These are phyloP conservation scores for Mactra quadrangularis DNA, from an alignment of 1,140 invertebrate species.

Conservation along the genomic window DNA sequence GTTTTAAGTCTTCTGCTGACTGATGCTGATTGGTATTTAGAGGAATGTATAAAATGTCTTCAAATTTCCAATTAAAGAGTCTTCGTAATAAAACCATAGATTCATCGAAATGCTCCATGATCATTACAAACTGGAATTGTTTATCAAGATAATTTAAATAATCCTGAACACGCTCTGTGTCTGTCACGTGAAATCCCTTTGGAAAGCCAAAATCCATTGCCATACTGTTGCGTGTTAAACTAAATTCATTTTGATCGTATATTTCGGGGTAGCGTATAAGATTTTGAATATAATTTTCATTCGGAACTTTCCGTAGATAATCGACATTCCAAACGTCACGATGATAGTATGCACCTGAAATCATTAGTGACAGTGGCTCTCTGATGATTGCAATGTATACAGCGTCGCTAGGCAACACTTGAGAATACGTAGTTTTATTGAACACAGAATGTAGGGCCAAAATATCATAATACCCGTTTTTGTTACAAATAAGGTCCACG, in stretches of 20 bases:
- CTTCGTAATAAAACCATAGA: constrained; percentile 84
- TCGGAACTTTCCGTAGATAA: constrained; percentile 12
- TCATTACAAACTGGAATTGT: constrained; percentile 84
- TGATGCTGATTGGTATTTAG: constrained; percentile 32
- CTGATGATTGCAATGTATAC: constrained; percentile 58
- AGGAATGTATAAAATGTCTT: constrained; percentile 79
- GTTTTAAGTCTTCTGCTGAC: not conserved
- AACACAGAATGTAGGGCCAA: constrained; percentile 53
- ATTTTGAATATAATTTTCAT: constrained; percentile 43
- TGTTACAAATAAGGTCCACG: constrained; percentile 18
- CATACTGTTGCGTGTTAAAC: constrained; percentile 64
- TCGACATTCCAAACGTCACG: constrained; percentile 46
- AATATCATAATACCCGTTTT: constrained; percentile 56
- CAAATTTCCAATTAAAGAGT: constrained; percentile 84
- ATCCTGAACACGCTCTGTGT: constrained; percentile 16
- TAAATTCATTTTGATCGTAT: constrained; percentile 41
- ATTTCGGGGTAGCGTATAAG: constrained; percentile 59
- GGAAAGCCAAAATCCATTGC: constrained; percentile 65
- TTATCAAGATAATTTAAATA: constrained; percentile 54
- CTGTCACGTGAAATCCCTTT: constrained; percentile 16
- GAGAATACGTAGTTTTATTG: constrained; percentile 23
- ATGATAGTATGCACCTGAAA: constrained; percentile 67
- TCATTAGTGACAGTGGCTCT: constrained; percentile 47
- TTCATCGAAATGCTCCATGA: constrained; percentile 85
- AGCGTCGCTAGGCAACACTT: constrained; percentile 50